These are phyloP conservation scores for Polypterus bichir DNA, from an alignment of 2,113 vertebrate species.

Conservation along the genomic window DNA sequence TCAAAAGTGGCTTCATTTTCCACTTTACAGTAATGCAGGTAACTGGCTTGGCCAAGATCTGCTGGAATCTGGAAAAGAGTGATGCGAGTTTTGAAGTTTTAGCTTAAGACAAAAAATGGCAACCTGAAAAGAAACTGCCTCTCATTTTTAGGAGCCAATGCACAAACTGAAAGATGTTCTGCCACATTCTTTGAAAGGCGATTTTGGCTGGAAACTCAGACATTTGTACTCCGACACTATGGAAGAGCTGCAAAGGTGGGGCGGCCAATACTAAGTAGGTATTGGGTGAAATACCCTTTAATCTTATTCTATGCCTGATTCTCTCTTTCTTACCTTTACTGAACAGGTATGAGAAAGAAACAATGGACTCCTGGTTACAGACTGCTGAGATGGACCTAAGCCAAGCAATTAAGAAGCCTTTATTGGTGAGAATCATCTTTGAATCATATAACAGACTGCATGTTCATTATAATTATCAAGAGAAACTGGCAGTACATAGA, in stretches of 20 bases:
- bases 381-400: slow-evolving; percentile 9
- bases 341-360: slow-evolving; percentile 9
- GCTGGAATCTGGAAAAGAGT: neutral
- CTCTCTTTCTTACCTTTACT: neutral
- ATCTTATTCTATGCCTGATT: neutral
- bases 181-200: slow-evolving; percentile 16
- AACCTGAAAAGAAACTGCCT: slow-evolving; percentile 5
- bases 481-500: too few relatives aligned
- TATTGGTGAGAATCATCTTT: slow-evolving; percentile 14
- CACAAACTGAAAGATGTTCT: slow-evolving; percentile 10
- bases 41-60: neutral
- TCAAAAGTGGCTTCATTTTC: neutral
- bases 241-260: slow-evolving; percentile 15
- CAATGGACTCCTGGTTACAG: slow-evolving; percentile 13
- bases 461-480: too few relatives aligned
- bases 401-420: slow-evolving; percentile 14
- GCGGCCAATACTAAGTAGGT: neutral
- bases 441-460: too few relatives aligned
- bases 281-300: neutral
- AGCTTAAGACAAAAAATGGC: neutral
- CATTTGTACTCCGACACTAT: slow-evolving; percentile 10
- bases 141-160: slow-evolving; percentile 15
- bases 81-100: neutral
- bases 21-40: neutral
- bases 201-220: slow-evolving; percentile 19